Evolutionary conservation across 2,113 vertebrate species (phyloP).

Genomic region (Glaucomys volans): DNA sequence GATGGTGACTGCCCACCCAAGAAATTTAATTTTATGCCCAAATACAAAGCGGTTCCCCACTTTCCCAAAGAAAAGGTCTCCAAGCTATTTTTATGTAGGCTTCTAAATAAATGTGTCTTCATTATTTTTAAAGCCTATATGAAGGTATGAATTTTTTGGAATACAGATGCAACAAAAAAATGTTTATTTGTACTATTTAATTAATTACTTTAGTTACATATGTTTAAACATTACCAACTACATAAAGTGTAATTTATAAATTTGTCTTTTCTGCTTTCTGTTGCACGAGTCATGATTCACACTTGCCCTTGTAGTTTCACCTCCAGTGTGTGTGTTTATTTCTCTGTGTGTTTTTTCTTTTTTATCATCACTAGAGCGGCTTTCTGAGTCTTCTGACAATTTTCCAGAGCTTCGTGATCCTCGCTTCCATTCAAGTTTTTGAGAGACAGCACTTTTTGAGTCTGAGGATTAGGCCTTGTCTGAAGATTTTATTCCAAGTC

Average conservation of each 20-base stretch:
- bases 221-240: not conserved
- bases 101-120: too few species aligned
- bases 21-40: not conserved
- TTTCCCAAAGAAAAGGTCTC: not conserved
- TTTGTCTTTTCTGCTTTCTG: not conserved
- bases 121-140: too few species aligned
- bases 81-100: too few species aligned
- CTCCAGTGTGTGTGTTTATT: not conserved
- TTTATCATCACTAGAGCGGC: not conserved
- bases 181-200: not conserved
- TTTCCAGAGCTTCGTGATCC: not conserved
- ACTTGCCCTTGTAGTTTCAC: not conserved
- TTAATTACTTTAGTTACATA: not conserved
- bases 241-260: slow-evolving; percentile 5
- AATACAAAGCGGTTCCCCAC: not conserved
- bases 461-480: not conserved
- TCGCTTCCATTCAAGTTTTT: not conserved
- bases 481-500: not conserved
- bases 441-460: not conserved
- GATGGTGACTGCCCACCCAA: not conserved
- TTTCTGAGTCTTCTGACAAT: not conserved
- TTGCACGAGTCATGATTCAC: not conserved
- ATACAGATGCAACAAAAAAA: not conserved
- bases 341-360: not conserved
- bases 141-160: not conserved